Conservation (phyloP, 2,797 vertebrate species). For the Takifugu rubripes region DNA sequence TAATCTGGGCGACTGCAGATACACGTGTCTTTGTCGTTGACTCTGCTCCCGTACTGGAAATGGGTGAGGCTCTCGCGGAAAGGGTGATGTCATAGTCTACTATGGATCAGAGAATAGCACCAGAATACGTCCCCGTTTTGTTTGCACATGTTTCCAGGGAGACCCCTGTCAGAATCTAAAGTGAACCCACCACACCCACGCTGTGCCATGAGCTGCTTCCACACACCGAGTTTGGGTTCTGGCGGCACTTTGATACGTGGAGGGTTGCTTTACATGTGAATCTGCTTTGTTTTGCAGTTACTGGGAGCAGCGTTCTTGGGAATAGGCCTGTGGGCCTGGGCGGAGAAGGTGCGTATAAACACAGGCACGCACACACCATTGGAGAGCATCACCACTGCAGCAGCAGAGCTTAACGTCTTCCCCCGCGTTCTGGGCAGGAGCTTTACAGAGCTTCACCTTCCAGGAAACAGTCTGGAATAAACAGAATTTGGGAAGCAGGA, state of each 20-base stretch:
- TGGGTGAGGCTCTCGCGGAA: constrained; percentile 1
- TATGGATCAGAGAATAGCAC: constrained; percentile 8
- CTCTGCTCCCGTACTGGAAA: background rate
- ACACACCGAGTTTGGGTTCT: background rate
- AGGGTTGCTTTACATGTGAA: background rate
- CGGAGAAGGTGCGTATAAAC: constrained; percentile 85
- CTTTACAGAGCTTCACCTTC: constrained; percentile 16
- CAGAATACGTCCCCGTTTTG: background rate
- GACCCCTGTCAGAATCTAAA: constrained; percentile 1
- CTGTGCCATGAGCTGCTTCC: background rate
- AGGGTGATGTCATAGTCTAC: constrained; percentile 14
- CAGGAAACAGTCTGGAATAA: constrained; percentile 8
- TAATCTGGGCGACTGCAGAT: background rate
- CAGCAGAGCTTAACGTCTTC: constrained; percentile 57
- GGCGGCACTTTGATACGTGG: background rate
- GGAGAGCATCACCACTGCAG: constrained; percentile 13
- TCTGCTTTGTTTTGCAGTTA: constrained; percentile 78
- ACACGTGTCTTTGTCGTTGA: background rate
- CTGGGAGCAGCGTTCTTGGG: constrained; percentile 88
- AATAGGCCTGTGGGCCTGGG: constrained; percentile 93
- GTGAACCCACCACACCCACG: background rate
- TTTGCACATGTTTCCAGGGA: constrained; percentile 23
- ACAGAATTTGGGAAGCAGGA: constrained; percentile 14
- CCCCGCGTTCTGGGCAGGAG: constrained; percentile 4
- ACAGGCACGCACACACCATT: constrained; percentile 25